These are phyloP conservation scores for Sebastes reedi DNA, from an alignment of 2,797 vertebrate genomes.

Conservation along the genomic window DNA sequence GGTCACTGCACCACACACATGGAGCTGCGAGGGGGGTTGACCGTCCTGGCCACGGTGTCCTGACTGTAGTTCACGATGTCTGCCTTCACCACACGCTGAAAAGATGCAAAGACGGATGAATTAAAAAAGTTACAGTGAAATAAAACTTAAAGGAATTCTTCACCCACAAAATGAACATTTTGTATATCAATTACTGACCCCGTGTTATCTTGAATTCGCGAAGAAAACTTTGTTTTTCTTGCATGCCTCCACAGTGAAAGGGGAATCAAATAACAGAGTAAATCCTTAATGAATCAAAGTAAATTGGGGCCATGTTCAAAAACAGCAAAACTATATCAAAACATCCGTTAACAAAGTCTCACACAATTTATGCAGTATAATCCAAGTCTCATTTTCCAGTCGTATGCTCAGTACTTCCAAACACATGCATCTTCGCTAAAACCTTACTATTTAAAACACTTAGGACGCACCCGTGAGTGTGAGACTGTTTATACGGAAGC, in stretches of 20 bases:
- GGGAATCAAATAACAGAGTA: neutral
- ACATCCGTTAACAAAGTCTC: neutral
- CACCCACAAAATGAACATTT: neutral
- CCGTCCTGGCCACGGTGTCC: conserved; percentile 89
- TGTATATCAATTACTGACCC: neutral
- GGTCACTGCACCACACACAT: conserved; percentile 95
- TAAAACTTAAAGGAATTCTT: neutral
- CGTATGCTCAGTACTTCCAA: no score
- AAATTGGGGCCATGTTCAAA: no score
- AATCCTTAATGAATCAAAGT: no score
- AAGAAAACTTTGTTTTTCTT: neutral
- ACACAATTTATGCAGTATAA: neutral
- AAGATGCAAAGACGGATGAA: conserved; percentile 12
- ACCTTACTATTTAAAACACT: no score
- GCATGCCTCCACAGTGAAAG: neutral
- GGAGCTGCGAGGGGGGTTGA: conserved; percentile 94
- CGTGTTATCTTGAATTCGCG: no score
- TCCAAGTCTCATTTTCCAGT: neutral
- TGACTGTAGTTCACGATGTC: conserved; percentile 99
- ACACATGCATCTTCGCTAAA: no score
- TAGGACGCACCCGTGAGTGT: no score
- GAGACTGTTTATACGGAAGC: no score
- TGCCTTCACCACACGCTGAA: conserved; percentile 95
- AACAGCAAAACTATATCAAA: neutral
- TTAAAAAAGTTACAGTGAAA: conserved; percentile 4